Evolutionary conservation across 1,140 invertebrate species (phyloP).

Genomic region (Aphaenogaster floridana): DNA sequence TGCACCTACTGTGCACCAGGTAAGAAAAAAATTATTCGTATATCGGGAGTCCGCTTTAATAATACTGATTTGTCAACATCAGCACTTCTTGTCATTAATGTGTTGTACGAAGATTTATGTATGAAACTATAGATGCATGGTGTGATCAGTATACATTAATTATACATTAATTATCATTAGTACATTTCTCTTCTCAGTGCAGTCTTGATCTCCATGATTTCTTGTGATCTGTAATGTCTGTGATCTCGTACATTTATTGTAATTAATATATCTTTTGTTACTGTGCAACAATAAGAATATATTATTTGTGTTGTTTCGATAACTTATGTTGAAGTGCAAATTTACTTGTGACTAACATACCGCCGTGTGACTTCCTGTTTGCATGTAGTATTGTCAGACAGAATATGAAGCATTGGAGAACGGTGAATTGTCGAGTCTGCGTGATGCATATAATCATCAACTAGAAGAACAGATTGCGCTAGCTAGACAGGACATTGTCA

Average conservation of each 20-base stretch:
- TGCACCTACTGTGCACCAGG: constrained; percentile 78
- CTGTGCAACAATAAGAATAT: not conserved
- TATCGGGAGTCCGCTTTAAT: constrained; percentile 19
- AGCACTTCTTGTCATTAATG: not conserved
- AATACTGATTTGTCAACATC: constrained; percentile 25
- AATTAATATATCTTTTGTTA: constrained; percentile 3
- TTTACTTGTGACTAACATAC: constrained; percentile 77
- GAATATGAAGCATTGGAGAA: constrained; percentile 82
- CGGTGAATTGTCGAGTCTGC: constrained; percentile 80
- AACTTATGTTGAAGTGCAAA: constrained; percentile 29
- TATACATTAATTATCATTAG: not conserved
- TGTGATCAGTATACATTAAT: constrained; percentile 21
- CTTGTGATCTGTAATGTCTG: not conserved
- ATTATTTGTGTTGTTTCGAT: not conserved
- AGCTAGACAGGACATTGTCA: constrained; percentile 88
- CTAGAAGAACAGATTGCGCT: constrained; percentile 88
- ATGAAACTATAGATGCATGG: constrained; percentile 34
- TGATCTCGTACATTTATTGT: not conserved
- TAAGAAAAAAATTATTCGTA: constrained; percentile 61
- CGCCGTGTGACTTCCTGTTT: constrained; percentile 68
- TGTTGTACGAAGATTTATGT: constrained; percentile 7
- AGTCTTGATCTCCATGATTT: not conserved
- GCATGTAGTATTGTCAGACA: constrained; percentile 86
- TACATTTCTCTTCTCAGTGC: constrained; percentile 13
- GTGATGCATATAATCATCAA: constrained; percentile 81